phyloP scores from a whole-genome alignment of 2,888 invertebrate genomes.

The Rhagium mordax region DNA sequence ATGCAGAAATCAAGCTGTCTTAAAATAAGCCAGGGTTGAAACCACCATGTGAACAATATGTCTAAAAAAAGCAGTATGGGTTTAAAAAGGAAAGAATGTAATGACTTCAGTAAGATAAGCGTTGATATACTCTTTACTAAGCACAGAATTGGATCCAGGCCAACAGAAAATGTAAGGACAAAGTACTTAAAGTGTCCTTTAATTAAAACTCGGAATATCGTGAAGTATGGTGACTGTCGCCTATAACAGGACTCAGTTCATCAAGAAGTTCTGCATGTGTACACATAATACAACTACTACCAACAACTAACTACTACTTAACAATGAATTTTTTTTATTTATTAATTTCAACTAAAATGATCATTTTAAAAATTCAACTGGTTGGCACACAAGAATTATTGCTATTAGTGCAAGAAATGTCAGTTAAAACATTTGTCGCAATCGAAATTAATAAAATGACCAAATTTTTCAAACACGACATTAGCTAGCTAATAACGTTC shows the following conservation, averaged over 20 bases:
- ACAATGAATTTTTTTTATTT: conserved; percentile 1
- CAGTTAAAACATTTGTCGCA: neutral
- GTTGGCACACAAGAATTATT: neutral
- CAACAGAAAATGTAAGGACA: conserved; percentile 2
- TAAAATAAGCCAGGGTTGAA: neutral
- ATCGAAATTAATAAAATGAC: conserved; percentile 19
- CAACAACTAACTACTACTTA: conserved; percentile 25
- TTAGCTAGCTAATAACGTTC: conserved; percentile 7
- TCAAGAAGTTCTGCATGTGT: conserved; percentile 28
- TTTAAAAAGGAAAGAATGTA: neutral
- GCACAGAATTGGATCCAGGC: conserved; percentile 33
- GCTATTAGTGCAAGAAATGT: neutral
- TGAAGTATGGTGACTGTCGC: neutral
- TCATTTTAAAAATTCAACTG: conserved; percentile 1
- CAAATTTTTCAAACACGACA: neutral
- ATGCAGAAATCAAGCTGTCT: conserved; percentile 28
- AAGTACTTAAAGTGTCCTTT: neutral
- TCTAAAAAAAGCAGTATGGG: neutral
- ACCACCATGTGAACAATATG: conserved; percentile 5
- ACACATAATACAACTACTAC: conserved; percentile 28
- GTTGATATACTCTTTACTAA: neutral
- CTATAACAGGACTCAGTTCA: neutral
- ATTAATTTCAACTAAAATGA: conserved; percentile 4
- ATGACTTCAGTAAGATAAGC: neutral
- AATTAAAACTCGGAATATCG: too few species aligned